A percentile compares a stretch with the other conserved stretches of the same genome.
phyloP scores from a whole-genome alignment of 1,140 invertebrate genomes.

The Neoseiulus cucumeris region DNA sequence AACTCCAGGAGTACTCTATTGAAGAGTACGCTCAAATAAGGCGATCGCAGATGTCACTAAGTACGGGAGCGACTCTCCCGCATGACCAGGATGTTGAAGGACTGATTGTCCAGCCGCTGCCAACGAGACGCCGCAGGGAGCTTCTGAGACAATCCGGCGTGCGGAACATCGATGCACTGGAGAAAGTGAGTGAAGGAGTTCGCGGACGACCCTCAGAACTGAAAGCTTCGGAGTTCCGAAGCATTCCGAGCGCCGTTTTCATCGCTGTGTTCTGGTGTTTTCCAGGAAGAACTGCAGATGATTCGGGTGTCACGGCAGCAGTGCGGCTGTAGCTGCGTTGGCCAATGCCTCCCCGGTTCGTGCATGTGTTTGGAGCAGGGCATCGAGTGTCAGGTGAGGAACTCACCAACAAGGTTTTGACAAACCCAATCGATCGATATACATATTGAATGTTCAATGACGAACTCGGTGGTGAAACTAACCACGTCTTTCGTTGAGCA shows the following conservation, averaged over 20 bases:
- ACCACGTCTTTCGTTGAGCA: constrained; percentile 19
- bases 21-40: constrained; percentile 68
- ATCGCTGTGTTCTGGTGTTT: too few species aligned
- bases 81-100: constrained; percentile 22
- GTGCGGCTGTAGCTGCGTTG: constrained; percentile 85
- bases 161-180: constrained; percentile 71
- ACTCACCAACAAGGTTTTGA: too few species aligned
- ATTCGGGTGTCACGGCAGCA: constrained; percentile 41
- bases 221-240: too few species aligned
- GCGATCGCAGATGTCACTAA: constrained; percentile 25
- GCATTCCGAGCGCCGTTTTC: too few species aligned
- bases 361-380: constrained; percentile 81
- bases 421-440: too few species aligned
- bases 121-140: constrained; percentile 65
- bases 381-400: constrained; percentile 89
- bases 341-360: constrained; percentile 77
- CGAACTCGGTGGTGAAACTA: too few species aligned
- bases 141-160: constrained; percentile 73
- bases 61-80: constrained; percentile 17
- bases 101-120: constrained; percentile 46
- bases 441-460: too few species aligned
- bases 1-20: constrained; percentile 51
- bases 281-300: not conserved
- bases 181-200: constrained; percentile 76
- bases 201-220: too few species aligned